Conservation (phyloP, 2,113 vertebrate species). For the Nerophis ophidion region DNA sequence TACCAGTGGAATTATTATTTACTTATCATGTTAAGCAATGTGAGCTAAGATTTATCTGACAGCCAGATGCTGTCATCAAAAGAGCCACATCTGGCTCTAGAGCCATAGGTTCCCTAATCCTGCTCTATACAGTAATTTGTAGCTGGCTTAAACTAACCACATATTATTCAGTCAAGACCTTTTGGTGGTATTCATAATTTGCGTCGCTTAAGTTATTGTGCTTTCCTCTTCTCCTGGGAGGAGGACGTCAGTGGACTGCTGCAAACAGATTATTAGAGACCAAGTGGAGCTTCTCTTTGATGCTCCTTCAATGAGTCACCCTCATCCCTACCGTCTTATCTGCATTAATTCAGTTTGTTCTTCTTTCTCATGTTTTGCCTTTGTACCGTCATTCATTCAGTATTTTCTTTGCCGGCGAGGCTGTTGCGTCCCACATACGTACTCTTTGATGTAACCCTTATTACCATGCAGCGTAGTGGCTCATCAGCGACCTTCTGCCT, state of each 20-base stretch:
- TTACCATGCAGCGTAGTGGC: conserved; percentile 20
- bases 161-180: conserved; percentile 2
- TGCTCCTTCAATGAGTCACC: conserved; percentile 46
- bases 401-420: conserved; percentile 11
- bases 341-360: conserved; percentile 20
- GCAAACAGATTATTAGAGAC: conserved; percentile 50
- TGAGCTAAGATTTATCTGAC: no score
- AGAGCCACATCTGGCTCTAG: no score
- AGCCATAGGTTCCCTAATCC: no score
- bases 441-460: conserved; percentile 24
- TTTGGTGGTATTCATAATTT: conserved; percentile 28
- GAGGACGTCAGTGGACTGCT: conserved; percentile 33
- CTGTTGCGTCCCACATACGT: neutral
- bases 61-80: no score
- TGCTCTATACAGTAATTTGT: no score
- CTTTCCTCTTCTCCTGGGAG: conserved; percentile 20
- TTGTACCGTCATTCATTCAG: conserved; percentile 18
- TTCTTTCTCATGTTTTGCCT: conserved; percentile 18
- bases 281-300: conserved; percentile 44
- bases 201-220: conserved; percentile 44
- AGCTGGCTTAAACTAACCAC: no score
- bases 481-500: neutral
- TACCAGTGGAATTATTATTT: no score
- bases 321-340: neutral
- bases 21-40: no score